Conservation (phyloP, 2,888 invertebrate genomes). For the Aplocera efformata region DNA sequence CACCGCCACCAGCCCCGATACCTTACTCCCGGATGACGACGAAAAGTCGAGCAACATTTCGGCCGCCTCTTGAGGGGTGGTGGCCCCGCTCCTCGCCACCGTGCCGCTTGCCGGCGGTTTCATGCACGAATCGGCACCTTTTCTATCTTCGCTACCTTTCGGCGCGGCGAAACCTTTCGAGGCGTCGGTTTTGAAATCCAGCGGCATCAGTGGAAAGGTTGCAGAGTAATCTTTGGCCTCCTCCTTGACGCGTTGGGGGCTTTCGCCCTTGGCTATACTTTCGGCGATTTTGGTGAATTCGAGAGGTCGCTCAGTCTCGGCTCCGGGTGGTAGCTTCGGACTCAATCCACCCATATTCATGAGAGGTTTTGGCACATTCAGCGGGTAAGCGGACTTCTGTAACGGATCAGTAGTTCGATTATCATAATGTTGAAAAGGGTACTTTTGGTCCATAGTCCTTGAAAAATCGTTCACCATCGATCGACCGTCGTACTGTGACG, state of each 20-base stretch:
- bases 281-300: conserved; percentile 66
- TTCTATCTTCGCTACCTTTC: conserved; percentile 69
- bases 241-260: conserved; percentile 64
- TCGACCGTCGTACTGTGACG: conserved; percentile 64
- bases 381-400: conserved; percentile 68
- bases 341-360: conserved; percentile 69
- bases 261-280: conserved; percentile 61
- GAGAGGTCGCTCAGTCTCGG: conserved; percentile 55
- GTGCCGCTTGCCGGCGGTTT: conserved; percentile 69
- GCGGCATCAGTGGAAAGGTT: conserved; percentile 61
- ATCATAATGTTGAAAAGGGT: conserved; percentile 69
- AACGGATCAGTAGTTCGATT: conserved; percentile 57
- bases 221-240: conserved; percentile 59
- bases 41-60: conserved; percentile 85
- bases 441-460: conserved; percentile 66
- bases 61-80: conserved; percentile 81
- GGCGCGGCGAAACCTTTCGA: conserved; percentile 71
- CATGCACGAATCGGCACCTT: conserved; percentile 71
- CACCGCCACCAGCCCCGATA: conserved; percentile 77
- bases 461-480: conserved; percentile 71
- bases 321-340: conserved; percentile 58
- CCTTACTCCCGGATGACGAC: conserved; percentile 78
- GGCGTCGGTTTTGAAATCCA: conserved; percentile 72
- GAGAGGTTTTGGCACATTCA: conserved; percentile 71
- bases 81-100: conserved; percentile 66